A percentile compares a stretch with the other conserved stretches of the same genome.
phyloP scores from a whole-genome alignment of 2,113 vertebrate species.

The Arvicanthis niloticus region DNA sequence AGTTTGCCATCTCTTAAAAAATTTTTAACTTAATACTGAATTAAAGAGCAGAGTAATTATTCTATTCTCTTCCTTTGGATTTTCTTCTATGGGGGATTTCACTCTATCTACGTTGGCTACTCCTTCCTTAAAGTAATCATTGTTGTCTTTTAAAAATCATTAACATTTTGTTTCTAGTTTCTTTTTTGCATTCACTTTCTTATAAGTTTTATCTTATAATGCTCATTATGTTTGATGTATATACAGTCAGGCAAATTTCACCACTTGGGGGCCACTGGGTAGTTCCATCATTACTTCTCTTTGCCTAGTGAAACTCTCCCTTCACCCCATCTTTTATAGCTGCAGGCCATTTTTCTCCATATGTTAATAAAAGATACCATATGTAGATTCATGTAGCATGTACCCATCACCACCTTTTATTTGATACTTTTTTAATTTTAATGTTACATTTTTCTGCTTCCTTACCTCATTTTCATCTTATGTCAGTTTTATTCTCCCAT shows the following conservation, averaged over 20 bases:
- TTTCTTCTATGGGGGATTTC: neutral
- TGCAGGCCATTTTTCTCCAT: neutral
- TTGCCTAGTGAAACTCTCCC: neutral
- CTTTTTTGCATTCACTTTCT: neutral
- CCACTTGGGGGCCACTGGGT: neutral
- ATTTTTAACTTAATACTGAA: neutral
- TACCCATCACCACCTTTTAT: neutral
- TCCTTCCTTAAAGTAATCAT: neutral
- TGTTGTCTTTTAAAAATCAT: neutral
- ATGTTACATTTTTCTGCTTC: neutral
- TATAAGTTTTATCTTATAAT: neutral
- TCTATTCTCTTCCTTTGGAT: neutral
- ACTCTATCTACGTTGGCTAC: neutral
- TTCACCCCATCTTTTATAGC: neutral
- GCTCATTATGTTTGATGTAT: neutral
- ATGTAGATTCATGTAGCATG: neutral
- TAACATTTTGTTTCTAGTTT: neutral
- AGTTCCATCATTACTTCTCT: neutral
- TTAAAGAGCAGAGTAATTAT: neutral
- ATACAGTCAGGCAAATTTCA: neutral
- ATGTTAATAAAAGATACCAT: neutral
- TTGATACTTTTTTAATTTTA: neutral
- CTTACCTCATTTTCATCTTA: neutral
- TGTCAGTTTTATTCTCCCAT: neutral
- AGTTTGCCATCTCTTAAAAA: neutral